A percentile compares a stretch with the other conserved stretches of the same genome.
These are phyloP conservation scores for Dipodomys merriami DNA, from an alignment of 2,113 vertebrate species.

Conservation along the genomic window DNA sequence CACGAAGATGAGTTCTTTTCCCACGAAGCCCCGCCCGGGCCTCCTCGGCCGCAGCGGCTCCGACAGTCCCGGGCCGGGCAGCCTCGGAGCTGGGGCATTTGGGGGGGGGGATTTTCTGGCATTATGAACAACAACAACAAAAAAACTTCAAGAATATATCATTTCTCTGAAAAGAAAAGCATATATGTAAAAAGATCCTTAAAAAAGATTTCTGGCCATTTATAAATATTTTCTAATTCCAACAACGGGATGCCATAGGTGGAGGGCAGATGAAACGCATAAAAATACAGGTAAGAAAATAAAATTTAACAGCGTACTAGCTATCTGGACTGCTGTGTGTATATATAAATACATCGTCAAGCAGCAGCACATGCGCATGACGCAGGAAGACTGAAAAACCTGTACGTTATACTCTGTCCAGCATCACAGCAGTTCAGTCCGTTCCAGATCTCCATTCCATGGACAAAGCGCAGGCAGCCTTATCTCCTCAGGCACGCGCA, in stretches of 20 bases:
- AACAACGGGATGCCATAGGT: constrained; percentile 80
- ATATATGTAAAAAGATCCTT: constrained; percentile 76
- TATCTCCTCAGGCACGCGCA: constrained; percentile 77
- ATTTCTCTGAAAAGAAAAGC: constrained; percentile 67
- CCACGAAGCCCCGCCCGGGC: not conserved
- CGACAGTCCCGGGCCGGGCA: not conserved
- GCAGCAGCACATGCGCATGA: constrained; percentile 90
- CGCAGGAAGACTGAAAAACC: constrained; percentile 83
- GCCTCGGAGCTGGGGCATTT: constrained; percentile 37
- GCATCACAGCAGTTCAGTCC: constrained; percentile 73
- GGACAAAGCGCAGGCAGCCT: constrained; percentile 79
- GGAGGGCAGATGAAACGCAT: constrained; percentile 84
- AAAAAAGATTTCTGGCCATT: constrained; percentile 76
- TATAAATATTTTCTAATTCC: constrained; percentile 86
- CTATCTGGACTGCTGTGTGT: constrained; percentile 84
- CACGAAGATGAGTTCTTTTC: constrained; percentile 48
- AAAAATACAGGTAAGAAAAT: constrained; percentile 89
- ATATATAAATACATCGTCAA: constrained; percentile 76
- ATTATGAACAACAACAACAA: constrained; percentile 48
- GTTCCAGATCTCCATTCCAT: constrained; percentile 73
- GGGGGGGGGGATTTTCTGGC: constrained; percentile 57
- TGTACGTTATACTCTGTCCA: constrained; percentile 88
- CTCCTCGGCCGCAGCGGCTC: too few species aligned
- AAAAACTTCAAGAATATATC: constrained; percentile 64
- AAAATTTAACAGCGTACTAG: constrained; percentile 86